phyloP scores from a whole-genome alignment of 2,888 invertebrate species.

The Chalcis sispes region DNA sequence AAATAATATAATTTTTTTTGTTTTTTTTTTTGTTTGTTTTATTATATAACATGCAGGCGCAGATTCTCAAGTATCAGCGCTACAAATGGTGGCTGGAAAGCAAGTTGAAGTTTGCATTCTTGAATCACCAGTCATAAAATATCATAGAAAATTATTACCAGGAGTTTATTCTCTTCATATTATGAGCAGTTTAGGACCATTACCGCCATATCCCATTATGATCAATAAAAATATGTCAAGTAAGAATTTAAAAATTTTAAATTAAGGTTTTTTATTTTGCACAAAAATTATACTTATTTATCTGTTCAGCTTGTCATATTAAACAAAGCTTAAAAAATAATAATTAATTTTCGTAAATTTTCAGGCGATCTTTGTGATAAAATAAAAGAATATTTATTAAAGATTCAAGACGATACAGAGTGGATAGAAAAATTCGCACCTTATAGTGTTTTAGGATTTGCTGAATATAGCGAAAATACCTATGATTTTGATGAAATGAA shows the following conservation, averaged over 20 bases:
- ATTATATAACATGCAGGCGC: conserved; percentile 61
- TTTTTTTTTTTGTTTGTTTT: not conserved
- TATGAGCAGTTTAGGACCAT: conserved; percentile 81
- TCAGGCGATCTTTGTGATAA: conserved; percentile 59
- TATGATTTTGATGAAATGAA: conserved; percentile 63
- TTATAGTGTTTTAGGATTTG: conserved; percentile 66
- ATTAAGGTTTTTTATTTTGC: not conserved
- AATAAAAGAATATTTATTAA: conserved; percentile 64
- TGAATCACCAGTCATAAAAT: conserved; percentile 68
- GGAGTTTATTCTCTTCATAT: conserved; percentile 68
- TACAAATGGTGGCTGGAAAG: conserved; percentile 70
- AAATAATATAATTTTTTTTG: too few species aligned
- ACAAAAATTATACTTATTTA: too few species aligned
- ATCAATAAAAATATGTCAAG: conserved; percentile 80
- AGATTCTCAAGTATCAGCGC: conserved; percentile 65
- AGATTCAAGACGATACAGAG: conserved; percentile 58
- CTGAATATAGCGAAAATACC: conserved; percentile 62
- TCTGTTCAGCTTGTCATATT: not conserved
- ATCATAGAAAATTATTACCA: conserved; percentile 63
- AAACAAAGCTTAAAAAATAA: not conserved
- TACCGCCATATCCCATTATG: conserved; percentile 83
- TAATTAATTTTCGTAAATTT: conserved; percentile 23
- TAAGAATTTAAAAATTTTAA: conserved; percentile 65
- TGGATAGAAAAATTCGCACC: conserved; percentile 66
- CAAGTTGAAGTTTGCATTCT: conserved; percentile 68